Conservation (phyloP, 2,888 invertebrate genomes). For the Odontocolon sp. region DNA sequence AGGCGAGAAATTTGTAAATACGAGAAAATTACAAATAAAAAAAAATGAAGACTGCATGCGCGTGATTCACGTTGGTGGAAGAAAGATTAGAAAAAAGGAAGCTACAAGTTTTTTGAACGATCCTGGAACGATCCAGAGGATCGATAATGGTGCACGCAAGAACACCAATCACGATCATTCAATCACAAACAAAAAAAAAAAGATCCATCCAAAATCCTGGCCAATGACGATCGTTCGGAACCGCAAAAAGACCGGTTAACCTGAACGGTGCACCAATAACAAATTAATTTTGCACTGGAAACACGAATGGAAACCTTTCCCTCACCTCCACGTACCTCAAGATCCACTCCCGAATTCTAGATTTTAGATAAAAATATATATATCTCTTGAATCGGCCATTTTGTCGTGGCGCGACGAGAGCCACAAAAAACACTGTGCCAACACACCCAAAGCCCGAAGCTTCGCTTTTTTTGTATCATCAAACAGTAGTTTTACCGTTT, state of each 20-base stretch:
- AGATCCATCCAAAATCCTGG: too few relatives aligned
- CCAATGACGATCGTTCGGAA: too few relatives aligned
- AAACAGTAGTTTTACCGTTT: slow-evolving; percentile 31
- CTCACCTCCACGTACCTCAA: too few relatives aligned
- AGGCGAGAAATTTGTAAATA: too few relatives aligned
- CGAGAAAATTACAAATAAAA: too few relatives aligned
- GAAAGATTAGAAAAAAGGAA: not conserved
- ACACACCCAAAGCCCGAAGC: slow-evolving; percentile 78
- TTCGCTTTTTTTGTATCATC: slow-evolving; percentile 69
- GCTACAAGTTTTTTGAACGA: too few relatives aligned
- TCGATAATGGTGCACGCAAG: too few relatives aligned
- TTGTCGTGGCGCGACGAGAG: slow-evolving; percentile 26
- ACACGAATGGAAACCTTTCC: not conserved
- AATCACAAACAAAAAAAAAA: too few relatives aligned
- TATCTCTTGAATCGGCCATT: slow-evolving; percentile 1
- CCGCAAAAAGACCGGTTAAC: too few relatives aligned
- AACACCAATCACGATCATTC: too few relatives aligned
- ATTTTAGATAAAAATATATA: slow-evolving; percentile 1
- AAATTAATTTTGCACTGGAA: slow-evolving; percentile 16
- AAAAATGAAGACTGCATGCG: not conserved
- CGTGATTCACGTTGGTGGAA: not conserved
- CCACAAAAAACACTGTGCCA: slow-evolving; percentile 73
- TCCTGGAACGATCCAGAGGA: too few relatives aligned
- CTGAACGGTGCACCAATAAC: too few relatives aligned
- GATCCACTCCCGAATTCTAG: not conserved